Evolutionary conservation across 2,797 vertebrate species (phyloP).

Genomic region (Labeo calbasu): DNA sequence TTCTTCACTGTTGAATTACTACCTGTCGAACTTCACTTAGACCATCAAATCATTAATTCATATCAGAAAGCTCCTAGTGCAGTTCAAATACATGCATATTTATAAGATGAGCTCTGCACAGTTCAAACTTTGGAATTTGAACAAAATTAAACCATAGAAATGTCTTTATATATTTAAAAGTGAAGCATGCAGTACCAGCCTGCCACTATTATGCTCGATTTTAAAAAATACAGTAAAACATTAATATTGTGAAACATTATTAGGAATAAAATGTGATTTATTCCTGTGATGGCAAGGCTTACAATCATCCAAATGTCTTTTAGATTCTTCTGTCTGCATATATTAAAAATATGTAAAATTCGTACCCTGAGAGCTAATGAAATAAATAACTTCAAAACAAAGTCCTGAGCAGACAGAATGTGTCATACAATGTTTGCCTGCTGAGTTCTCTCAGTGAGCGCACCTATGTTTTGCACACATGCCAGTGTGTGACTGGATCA

Average conservation of each 20-base stretch:
- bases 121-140: neutral
- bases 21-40: constrained; percentile 3
- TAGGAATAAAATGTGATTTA: neutral
- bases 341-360: neutral
- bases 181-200: neutral
- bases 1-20: constrained; percentile 7
- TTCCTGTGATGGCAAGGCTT: neutral
- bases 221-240: neutral
- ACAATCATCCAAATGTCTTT: neutral
- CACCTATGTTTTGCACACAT: constrained; percentile 34
- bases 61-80: constrained; percentile 25
- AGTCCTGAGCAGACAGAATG: neutral
- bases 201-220: neutral
- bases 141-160: constrained; percentile 1
- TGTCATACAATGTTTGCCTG: neutral
- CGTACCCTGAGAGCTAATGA: neutral
- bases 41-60: constrained; percentile 37
- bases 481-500: constrained; percentile 44
- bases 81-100: constrained; percentile 25
- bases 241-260: neutral
- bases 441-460: constrained; percentile 9
- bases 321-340: neutral
- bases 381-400: neutral
- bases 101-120: neutral
- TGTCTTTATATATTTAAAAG: neutral